Evolutionary conservation across 2,888 invertebrate species (phyloP), one percentile per base, ranked within the genome.

Genomic region (Erpobdella octoculata): DNA sequence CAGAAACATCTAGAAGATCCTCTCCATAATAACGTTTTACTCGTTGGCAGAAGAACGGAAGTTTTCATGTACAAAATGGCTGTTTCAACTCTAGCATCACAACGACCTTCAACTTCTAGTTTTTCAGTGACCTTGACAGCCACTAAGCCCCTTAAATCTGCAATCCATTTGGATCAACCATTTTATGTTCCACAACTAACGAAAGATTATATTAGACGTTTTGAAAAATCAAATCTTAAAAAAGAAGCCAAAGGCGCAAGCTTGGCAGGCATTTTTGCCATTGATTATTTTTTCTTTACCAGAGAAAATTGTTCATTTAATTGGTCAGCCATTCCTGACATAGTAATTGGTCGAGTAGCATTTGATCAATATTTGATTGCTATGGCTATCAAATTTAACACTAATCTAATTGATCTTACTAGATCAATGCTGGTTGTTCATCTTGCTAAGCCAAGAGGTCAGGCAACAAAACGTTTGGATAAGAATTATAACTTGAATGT

Each of bases 211-310:
- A n/a, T 28, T n/a, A 62, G 33, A 28, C 18, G 33, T 62, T 62
- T 33, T 18, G 33, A 62, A 28, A 35, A 31, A 33, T 62, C 62
- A 33, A 62, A 62, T 62, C 35, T 62, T 31, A 18, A n/a, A 33
- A 21, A 62, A 31, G 31, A 33, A n/a, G 62, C 62, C 31, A 31
- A 68, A 48, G 48, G n/a, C 6, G 68, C 46, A 41, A 41, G 8
- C n/a, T 35, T 68, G 1, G 28, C 28, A 48, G 36, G 36, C 35
- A 33, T n/a, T 18, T 46, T 33, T 46, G 68, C 68, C 46, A 68
- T 68, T 35, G 68, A 68, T 48, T 68, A 68, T 21, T 68, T 68
- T 38, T 68, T 68, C 18, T 48, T 68, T 9, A 68, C 41, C 28
- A 68, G 48, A 28, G 46, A 48, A 28, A 25, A 25, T 33, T 58